Base-by-base conservation (phyloP, 1,140 invertebrate genomes). In the Achroia grisella region DNA sequence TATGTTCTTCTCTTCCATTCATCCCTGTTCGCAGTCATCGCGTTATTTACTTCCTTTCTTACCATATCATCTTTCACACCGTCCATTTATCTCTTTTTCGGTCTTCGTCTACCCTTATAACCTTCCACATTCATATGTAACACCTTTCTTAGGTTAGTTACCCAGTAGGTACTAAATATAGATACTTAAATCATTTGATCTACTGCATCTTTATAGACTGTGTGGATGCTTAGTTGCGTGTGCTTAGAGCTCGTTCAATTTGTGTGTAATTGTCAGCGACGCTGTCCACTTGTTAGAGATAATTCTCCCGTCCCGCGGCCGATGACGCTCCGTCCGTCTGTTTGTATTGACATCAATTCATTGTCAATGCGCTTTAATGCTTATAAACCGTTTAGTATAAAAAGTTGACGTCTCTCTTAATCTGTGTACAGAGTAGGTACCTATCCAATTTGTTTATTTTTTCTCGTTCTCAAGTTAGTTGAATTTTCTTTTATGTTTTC, bases 311-410 rank as follows among this genome's bases (percentile, higher is more conserved):
- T 23, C 17, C 6, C 17, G 17, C 17, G 17, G 2, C 17, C 17
- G 17, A 23, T 23, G 17, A 23, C 6, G 48, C 53, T 52, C 41
- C 48, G 40, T 14, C 41, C n/a, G 52, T 59, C 55, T 61, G 49
- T 58, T 57, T 59, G 51, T 62, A 62, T 62, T 59, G 62, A 62
- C 62, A 55, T 54, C 48, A 54, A 60, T 54, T 60, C 54, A 33
- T 43, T 13, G 46, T 35, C 31, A 9, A 3, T 13, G 14, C 15
- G 13, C 35, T 23, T 23, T 37, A 37, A 37, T 17, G 14, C 35
- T 37, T 37, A 14, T 37, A 37, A 37, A 37, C 35, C 35, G 35
- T 37, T 37, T 37, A 37, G 35, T 10, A 23, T 23, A 23, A 23
- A 23, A 23, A 23, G 17, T 23, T 23, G 10, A 10, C 35, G 15